Base-by-base conservation (phyloP, 92 coral and sea anemone genomes). In the Pocillopora meandrina region DNA sequence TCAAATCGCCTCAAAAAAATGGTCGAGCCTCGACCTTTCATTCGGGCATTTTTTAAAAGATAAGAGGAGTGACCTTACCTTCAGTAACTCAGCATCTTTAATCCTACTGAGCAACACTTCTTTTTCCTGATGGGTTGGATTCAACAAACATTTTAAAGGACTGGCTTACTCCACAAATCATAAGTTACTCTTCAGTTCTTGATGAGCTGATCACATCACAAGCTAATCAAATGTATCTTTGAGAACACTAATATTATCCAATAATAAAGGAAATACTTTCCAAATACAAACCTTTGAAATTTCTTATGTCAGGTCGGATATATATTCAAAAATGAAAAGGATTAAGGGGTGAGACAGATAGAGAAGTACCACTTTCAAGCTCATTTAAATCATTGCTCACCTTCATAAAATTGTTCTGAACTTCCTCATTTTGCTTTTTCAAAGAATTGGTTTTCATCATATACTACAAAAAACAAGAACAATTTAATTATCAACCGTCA, bases 381-480 rank as follows among this genome's bases (percentile, higher is more conserved):
- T 49, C 62, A 55, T 19, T 74, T 8, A 47, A 42, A 19, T 19
- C 18, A 19, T n/a, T 52, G 20, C 81, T 76, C 74, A 93, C 98
- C 90, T 88, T 84, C n/a, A 75, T 61, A 56, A 75, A 82, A 56
- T 67, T 76, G 1, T 89, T 90, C 15, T 86, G 85, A 18, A 87
- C 64, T 69, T 87, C 88, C 33, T 78, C 89, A 71, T 82, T 66
- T 82, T 91, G 90, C 72, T 90, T 86, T 73, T 87, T 87, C 16
- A 94, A 77, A 47, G 91, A 82, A 82, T 87, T 90, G 36, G 94
- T 73, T 63, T 94, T 94, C 69, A 89, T 85, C 31, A 92, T 80
- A 79, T 87, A 90, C 98, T 94, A 72, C 15, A 56, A 56, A 55
- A 80, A 65, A 17, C 19, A 70, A 21, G 12, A 80, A 1, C 26